Evolutionary conservation across 2,113 vertebrate genomes (phyloP), one percentile per base, ranked within the genome.

Genomic region (Reinhardtius hippoglossoides): DNA sequence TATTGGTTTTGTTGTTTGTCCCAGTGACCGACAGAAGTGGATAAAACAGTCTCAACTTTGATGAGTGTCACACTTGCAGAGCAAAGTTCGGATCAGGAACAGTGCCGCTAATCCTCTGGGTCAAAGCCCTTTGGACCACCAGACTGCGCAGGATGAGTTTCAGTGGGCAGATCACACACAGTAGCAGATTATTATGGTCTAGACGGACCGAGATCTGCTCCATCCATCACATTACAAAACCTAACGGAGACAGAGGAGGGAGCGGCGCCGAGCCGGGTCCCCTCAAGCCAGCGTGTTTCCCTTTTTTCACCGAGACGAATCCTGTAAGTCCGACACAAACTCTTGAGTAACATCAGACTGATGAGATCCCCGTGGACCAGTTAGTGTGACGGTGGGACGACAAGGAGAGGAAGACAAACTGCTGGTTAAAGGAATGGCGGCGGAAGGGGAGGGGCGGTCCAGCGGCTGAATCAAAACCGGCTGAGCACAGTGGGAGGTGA

Each of bases 121-220:
- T 81, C 67, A 67, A 31, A 73, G 57, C 69, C 24, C 2, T 80
- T 78, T 27, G 71, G 76, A 76, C 62, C 76, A 70, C 13, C 78
- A 80, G 77, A 81, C 76, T 72, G 57, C 61, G 68, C 63, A 67
- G 58, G 59, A 72, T 71, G 67, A 66, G 9, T 71, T 65, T 68
- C 50, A 59, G 61, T 6, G 10, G 42, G 42, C 2, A 4, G 14
- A 5, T 46, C 14, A 46, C 27, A 31, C 27, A 31, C 27, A 31
- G 27, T 5, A 82, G 67, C 68, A 67, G 79, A 89, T 91, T 86
- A 85, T 80, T 63, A 37, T 26, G 26, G 85, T 82, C 82, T 80
- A 74, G 87, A 80, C 85, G 48, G 35, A 62, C 21, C 14, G 76
- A 75, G 78, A 78, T 77, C 72, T 20, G 67, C 70, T 54, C 67